These are phyloP conservation scores for Mionectes macconnelli DNA, from an alignment of 2,113 vertebrate species.

Conservation along the genomic window DNA sequence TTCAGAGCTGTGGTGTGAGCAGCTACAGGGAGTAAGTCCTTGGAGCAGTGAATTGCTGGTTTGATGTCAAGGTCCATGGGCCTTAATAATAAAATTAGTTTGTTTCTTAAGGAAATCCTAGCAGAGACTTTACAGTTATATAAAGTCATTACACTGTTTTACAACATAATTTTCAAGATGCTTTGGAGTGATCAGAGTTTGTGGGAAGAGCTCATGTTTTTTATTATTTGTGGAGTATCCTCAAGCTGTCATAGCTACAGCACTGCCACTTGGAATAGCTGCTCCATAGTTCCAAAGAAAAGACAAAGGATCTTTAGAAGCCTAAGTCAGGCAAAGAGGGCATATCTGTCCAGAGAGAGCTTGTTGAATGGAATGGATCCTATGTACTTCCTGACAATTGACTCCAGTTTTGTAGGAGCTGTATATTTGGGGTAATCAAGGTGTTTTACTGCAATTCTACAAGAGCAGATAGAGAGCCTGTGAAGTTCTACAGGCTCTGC, in stretches of 20 bases:
- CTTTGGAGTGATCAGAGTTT: background rate
- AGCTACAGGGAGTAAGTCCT: background rate
- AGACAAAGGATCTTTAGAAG: background rate
- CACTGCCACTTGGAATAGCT: background rate
- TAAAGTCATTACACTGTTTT: constrained; percentile 29
- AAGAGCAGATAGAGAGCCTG: background rate
- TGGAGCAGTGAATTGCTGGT: constrained; percentile 20
- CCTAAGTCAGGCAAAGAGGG: background rate
- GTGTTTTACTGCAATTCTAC: background rate
- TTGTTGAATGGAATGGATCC: background rate
- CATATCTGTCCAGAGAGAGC: background rate
- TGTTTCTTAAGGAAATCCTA: constrained; percentile 42
- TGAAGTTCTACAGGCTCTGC: background rate
- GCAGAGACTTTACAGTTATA: background rate
- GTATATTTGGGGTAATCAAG: background rate
- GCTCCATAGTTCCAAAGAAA: background rate
- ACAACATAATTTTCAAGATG: background rate
- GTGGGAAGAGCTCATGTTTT: background rate
- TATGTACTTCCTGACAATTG: background rate
- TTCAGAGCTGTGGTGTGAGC: constrained; percentile 27
- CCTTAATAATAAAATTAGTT: constrained; percentile 23
- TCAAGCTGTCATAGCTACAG: background rate
- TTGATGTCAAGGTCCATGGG: constrained; percentile 1
- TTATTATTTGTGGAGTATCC: constrained; percentile 2
- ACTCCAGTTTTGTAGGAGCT: background rate